phyloP scores from a whole-genome alignment of 1,140 invertebrate species.

The Bradysia coprophila region DNA sequence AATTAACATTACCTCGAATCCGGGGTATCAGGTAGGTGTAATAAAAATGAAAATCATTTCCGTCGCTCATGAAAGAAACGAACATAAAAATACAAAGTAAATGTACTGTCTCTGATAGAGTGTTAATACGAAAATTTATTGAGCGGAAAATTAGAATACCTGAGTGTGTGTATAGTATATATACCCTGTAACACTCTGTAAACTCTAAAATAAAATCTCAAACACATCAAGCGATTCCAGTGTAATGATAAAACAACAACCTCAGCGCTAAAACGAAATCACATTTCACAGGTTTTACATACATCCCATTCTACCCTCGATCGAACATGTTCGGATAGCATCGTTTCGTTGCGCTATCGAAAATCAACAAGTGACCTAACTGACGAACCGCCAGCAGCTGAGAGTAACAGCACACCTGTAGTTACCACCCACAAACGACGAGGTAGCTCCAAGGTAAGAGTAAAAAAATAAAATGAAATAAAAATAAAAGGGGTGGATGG shows the following conservation, averaged over 20 bases:
- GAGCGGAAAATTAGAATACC: neutral
- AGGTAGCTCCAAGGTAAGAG: conserved; percentile 17
- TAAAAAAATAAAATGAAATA: too few relatives aligned
- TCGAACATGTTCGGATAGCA: conserved; percentile 21
- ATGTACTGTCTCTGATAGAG: too few relatives aligned
- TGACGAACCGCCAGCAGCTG: neutral
- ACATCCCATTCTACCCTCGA: conserved; percentile 22
- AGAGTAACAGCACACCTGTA: neutral
- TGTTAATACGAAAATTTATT: neutral
- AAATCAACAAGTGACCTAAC: conserved; percentile 58
- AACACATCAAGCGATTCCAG: too few relatives aligned
- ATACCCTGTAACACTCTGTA: neutral
- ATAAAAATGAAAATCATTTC: neutral
- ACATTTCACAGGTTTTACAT: conserved; percentile 13
- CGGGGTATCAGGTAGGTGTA: conserved; percentile 14
- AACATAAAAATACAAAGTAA: too few relatives aligned
- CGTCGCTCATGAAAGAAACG: too few relatives aligned
- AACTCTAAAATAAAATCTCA: too few relatives aligned
- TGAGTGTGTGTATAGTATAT: neutral
- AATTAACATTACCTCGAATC: conserved; percentile 23
- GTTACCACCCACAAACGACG: conserved; percentile 16
- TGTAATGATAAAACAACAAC: too few relatives aligned
- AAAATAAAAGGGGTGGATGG: too few relatives aligned
- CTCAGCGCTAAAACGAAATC: too few relatives aligned
- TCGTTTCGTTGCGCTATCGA: conserved; percentile 27